A percentile compares a stretch with the other conserved stretches of the same genome.
Conservation (phyloP, 2,113 vertebrate genomes). For the Phoxinus phoxinus region DNA sequence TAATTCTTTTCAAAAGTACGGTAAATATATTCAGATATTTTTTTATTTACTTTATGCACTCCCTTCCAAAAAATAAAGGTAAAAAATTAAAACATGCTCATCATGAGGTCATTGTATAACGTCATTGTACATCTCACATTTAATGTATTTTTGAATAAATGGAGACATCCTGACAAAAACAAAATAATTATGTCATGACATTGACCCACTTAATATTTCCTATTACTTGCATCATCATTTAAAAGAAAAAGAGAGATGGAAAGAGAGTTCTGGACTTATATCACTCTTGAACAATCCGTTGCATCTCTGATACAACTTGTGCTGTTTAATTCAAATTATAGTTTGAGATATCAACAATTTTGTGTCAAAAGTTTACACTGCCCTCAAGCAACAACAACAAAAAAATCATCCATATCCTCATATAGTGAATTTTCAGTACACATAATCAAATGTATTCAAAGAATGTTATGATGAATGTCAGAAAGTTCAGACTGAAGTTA, state of each 20-base stretch:
- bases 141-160: not conserved
- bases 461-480: not conserved
- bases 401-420: not conserved
- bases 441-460: not conserved
- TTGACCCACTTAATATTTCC: constrained; percentile 1
- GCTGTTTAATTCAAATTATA: not conserved
- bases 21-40: too few relatives aligned
- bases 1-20: too few relatives aligned
- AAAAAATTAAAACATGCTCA: too few relatives aligned
- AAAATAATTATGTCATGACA: not conserved
- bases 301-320: not conserved
- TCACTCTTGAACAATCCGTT: not conserved
- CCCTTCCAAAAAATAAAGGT: too few relatives aligned
- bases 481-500: constrained; percentile 1
- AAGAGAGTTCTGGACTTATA: not conserved
- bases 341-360: not conserved
- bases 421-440: not conserved
- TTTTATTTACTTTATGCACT: too few relatives aligned
- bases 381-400: not conserved
- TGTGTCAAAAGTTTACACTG: not conserved
- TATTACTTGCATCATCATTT: constrained; percentile 1
- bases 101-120: too few relatives aligned
- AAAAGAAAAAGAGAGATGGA: constrained; percentile 4
- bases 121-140: too few relatives aligned
- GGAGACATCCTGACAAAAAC: not conserved